Evolutionary conservation across 1,140 invertebrate genomes (phyloP).

Genomic region (Periplaneta americana): DNA sequence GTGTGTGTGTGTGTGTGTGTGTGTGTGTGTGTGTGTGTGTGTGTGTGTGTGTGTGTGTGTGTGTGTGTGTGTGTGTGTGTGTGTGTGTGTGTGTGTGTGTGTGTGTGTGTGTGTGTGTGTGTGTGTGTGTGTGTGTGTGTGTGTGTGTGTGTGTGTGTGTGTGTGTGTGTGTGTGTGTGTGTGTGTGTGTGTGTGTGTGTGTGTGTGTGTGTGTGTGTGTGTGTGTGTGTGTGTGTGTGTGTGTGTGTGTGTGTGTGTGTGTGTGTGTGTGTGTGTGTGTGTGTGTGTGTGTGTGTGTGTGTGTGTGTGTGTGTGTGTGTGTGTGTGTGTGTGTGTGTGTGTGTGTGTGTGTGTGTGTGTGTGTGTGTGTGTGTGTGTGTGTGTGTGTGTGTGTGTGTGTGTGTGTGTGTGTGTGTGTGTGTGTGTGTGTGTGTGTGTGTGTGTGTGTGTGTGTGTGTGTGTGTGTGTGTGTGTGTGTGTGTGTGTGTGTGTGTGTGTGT

Average conservation of each 20-base stretch:
- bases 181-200: conserved; percentile 32
- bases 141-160: conserved; percentile 29
- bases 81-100: conserved; percentile 28
- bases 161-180: conserved; percentile 27
- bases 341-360: too few relatives aligned
- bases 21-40: conserved; percentile 28
- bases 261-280: conserved; percentile 26
- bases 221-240: conserved; percentile 30
- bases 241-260: conserved; percentile 27
- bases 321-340: too few relatives aligned
- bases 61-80: conserved; percentile 28
- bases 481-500: too few relatives aligned
- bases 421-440: too few relatives aligned
- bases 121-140: conserved; percentile 30
- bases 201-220: conserved; percentile 31
- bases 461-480: too few relatives aligned
- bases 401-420: too few relatives aligned
- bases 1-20: conserved; percentile 27
- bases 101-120: conserved; percentile 30
- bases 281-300: too few relatives aligned
- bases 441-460: too few relatives aligned
- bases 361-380: too few relatives aligned
- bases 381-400: too few relatives aligned
- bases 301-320: too few relatives aligned
- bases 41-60: conserved; percentile 27